Conservation (phyloP, 2,113 vertebrate genomes). For the Zosterops japonicus region DNA sequence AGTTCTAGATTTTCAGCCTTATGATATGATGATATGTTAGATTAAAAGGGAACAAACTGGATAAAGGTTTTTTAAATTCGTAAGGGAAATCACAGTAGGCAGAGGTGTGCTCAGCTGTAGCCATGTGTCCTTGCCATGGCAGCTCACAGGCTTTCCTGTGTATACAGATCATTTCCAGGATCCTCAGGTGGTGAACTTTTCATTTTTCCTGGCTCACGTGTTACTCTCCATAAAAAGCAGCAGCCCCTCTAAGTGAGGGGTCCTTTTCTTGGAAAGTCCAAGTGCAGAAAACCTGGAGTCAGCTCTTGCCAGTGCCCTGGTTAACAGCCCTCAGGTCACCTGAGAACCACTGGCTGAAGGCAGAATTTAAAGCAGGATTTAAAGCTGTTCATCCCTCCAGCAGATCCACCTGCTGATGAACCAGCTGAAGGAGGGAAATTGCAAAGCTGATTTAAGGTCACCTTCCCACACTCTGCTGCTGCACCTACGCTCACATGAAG, state of each 20-base stretch:
- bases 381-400: constrained; percentile 9
- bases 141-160: not conserved
- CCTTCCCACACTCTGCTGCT: not conserved
- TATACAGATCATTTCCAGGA: not conserved
- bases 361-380: not conserved
- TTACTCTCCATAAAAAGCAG: not conserved
- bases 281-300: not conserved
- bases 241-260: not conserved
- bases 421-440: not conserved
- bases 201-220: not conserved
- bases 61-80: not conserved
- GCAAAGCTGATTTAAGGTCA: constrained; percentile 3
- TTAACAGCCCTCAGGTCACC: not conserved
- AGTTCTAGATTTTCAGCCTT: not conserved
- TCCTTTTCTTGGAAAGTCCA: not conserved
- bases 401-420: not conserved
- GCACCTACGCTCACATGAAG: not conserved
- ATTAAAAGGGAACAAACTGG: not conserved
- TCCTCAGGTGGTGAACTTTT: not conserved
- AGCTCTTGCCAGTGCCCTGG: not conserved
- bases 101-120: not conserved
- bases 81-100: not conserved
- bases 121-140: not conserved
- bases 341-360: not conserved
- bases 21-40: not conserved